Percentiles rank a stretch among this genome's conserved stretches.
phyloP scores from a whole-genome alignment of 2,113 vertebrate species.

The Balaeniceps rex region DNA sequence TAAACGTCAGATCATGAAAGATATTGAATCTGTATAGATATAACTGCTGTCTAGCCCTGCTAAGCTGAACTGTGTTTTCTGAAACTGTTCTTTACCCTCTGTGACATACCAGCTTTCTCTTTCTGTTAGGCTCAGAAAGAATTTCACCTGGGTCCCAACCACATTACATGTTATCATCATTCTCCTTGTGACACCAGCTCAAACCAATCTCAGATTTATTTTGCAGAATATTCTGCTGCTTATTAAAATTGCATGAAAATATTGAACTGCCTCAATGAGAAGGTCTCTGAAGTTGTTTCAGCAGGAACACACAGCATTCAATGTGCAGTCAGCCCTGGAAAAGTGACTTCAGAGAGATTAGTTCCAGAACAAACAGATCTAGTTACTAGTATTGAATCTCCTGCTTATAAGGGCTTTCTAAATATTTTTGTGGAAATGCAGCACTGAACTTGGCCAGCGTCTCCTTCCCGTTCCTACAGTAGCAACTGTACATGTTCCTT shows the following conservation, averaged over 20 bases:
- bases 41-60: background rate
- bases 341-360: background rate
- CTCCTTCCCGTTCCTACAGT: background rate
- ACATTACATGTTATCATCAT: background rate
- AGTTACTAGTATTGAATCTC: background rate
- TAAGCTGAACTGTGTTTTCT: background rate
- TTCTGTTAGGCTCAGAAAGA: background rate
- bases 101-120: background rate
- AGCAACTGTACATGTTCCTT: background rate
- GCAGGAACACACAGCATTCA: background rate
- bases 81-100: background rate
- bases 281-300: background rate
- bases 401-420: background rate
- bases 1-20: background rate
- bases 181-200: background rate
- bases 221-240: background rate
- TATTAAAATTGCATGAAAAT: slow-evolving; percentile 22
- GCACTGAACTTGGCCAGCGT: background rate
- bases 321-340: background rate
- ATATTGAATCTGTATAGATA: background rate
- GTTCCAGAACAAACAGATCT: slow-evolving; percentile 12
- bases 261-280: background rate
- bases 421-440: slow-evolving; percentile 25
- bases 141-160: background rate
- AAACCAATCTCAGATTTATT: background rate